Conservation (phyloP, 2,888 invertebrate species). For the Drosophila pseudotakahashii region DNA sequence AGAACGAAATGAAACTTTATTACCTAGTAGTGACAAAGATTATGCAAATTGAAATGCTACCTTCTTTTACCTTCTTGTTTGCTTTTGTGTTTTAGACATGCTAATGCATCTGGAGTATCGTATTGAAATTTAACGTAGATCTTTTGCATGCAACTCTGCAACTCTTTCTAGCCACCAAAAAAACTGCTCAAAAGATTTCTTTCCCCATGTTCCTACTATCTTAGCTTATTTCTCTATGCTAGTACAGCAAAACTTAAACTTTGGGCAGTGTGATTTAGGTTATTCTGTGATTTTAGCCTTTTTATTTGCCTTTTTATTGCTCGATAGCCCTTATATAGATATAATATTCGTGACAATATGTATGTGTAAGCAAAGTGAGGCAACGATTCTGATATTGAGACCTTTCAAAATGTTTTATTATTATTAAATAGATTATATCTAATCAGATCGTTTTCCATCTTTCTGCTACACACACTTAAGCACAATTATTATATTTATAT, state of each 20-base stretch:
- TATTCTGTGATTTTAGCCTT: not conserved
- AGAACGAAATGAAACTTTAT: slow-evolving; percentile 7
- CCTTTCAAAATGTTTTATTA: too few species aligned
- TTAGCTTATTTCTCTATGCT: slow-evolving; percentile 1
- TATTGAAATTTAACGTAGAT: slow-evolving; percentile 20
- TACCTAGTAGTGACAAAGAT: slow-evolving; percentile 4
- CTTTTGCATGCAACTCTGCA: slow-evolving; percentile 22
- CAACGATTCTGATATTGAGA: too few species aligned
- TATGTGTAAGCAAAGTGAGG: too few species aligned
- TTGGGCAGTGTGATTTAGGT: not conserved
- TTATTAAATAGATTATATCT: too few species aligned
- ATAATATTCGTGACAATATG: not conserved
- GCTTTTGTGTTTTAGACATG: slow-evolving; percentile 5
- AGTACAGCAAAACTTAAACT: not conserved
- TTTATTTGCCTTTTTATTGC: not conserved
- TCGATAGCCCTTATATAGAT: not conserved
- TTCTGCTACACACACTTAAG: not conserved
- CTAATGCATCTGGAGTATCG: slow-evolving; percentile 26
- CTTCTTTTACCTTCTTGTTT: slow-evolving; percentile 4
- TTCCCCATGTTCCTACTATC: slow-evolving; percentile 3
- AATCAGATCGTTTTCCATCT: not conserved
- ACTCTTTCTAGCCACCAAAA: slow-evolving; percentile 8
- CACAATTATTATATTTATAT: not conserved
- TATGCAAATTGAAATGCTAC: slow-evolving; percentile 8
- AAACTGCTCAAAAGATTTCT: not conserved